Evolutionary conservation across 2,113 vertebrate genomes (phyloP), one percentile per base, ranked within the genome.

Genomic region (Aplodontia rufa): DNA sequence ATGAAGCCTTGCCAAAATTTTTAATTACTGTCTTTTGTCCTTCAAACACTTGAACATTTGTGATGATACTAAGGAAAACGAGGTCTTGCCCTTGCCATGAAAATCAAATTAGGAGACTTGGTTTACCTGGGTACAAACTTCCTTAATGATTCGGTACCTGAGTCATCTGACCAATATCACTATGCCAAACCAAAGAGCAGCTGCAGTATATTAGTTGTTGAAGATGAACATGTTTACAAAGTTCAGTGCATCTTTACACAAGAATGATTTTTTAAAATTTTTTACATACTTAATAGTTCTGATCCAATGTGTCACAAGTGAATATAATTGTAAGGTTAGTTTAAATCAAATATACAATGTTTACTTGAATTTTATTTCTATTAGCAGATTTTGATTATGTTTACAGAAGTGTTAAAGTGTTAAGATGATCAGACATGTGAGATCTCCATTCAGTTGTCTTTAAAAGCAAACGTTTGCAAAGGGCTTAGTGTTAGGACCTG

Each of bases 291-390:
- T 72, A 96, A 91, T 96, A 96, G 82, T 97, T 90, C 76, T 93
- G n/a, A 94, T 87, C 84, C 58, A 75, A 1, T 66, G 49, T 95
- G 60, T 69, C 53, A 32, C 86, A 93, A 95, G 71, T 84, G 71
- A 95, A 45, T 86, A 83, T 87, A 90, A 91, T 72, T 91, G 8
- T 94, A 90, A 93, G 40, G 20, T 95, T 96, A 95, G 87, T 75
- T 95, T 97, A 95, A 96, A 93, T 96, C 84, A 76, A 92, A 85
- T 97, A 97, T 94, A 86, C 97, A 97, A 45, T 83, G 55, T 90
- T 98, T 98, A 98, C 98, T 98, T 98, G 98, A 98, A 98, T 98
- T 96, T 97, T 97, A 58, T 96, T 97, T 98, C 95, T 93, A 45
- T 92, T 75, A 92, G 93, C 89, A 55, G 93, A 98, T 91, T 96